Conservation (phyloP, 2,797 vertebrate genomes). For the Sebastes iracundus region DNA sequence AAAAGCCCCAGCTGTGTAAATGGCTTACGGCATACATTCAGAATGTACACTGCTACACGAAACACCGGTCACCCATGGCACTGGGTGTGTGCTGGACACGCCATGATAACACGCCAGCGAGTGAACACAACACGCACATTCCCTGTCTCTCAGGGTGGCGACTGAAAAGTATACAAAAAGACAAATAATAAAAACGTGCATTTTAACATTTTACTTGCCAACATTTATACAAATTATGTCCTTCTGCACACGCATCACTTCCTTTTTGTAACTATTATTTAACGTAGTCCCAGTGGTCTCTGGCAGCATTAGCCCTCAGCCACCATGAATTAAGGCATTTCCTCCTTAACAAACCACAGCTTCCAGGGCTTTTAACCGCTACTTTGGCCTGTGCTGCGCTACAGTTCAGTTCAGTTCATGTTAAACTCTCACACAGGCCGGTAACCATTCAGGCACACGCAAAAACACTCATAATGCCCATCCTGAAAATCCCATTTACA, state of each 20-base stretch:
- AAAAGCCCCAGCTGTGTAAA: slow-evolving; percentile 84
- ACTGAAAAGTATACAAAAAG: not conserved
- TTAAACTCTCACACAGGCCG: slow-evolving; percentile 23
- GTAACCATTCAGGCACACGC: slow-evolving; percentile 9
- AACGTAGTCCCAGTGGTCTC: slow-evolving; percentile 55
- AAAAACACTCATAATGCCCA: slow-evolving; percentile 18
- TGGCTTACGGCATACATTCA: slow-evolving; percentile 81
- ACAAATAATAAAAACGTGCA: not conserved
- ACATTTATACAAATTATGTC: not conserved
- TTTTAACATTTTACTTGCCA: not conserved
- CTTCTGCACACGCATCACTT: not conserved
- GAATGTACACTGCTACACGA: slow-evolving; percentile 73
- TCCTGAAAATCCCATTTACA: slow-evolving; percentile 24
- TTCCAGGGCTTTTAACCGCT: slow-evolving; percentile 64
- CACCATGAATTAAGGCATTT: slow-evolving; percentile 78
- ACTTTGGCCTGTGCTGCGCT: slow-evolving; percentile 19
- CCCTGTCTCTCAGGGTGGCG: slow-evolving; percentile 14
- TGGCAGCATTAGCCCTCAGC: slow-evolving; percentile 68
- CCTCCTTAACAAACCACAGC: slow-evolving; percentile 75
- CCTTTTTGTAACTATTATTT: slow-evolving; percentile 48
- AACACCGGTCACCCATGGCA: slow-evolving; percentile 54
- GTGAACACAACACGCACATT: slow-evolving; percentile 29
- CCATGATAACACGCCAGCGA: slow-evolving; percentile 43
- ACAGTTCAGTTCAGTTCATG: slow-evolving; percentile 39
- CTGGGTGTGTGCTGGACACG: slow-evolving; percentile 65